Base-by-base conservation (phyloP, 2,113 vertebrate species). In the Hypocryptadius cinnamomeus region DNA sequence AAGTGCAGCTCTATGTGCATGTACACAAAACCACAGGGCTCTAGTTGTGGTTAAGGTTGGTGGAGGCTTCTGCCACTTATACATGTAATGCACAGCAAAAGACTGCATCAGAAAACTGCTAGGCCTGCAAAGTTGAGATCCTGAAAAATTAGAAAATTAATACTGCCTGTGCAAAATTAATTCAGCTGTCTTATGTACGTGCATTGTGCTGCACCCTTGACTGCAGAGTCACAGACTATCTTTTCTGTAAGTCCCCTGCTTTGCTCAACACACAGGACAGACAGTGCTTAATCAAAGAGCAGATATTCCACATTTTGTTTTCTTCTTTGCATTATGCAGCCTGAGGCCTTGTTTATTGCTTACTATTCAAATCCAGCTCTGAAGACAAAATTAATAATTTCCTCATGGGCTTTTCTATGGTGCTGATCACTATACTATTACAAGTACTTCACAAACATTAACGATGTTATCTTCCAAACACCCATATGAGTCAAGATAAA, bases 331-430 rank as follows among this genome's bases (percentile, higher is more conserved):
- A 85, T 79, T 92, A 77, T 88, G 82, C 87, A 91, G 93, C 86
- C 69, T 5, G 19, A 94, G 73, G 92, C 86, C 86, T 90, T 92
- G 80, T 89, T 96, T 95, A 96, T 93, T 95, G 94, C 93, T 84
- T 94, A 93, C 90, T 85, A 95, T 94, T 94, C 91, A 94, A 88
- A 92, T 59, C n/a, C 69, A 86, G 65, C 57, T 91, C 93, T 35
- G 85, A 93, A 94, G 89, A 93, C 93, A 95, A 95, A 94, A 96
- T 95, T 95, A 94, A 69, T 96, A 94, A 96, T 96, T 93, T 96
- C 95, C 96, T 96, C 37, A 28, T 92, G 92, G 95, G 89, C 73
- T 92, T 95, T 92, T 96, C 89, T 90, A 65, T 61, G 94, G 65
- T 84, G 80, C 86, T 84, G 90, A 95, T 95, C 90, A 89, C 89